phyloP scores from a whole-genome alignment of 2,888 invertebrate species.

The Drosophila pegasa region DNA sequence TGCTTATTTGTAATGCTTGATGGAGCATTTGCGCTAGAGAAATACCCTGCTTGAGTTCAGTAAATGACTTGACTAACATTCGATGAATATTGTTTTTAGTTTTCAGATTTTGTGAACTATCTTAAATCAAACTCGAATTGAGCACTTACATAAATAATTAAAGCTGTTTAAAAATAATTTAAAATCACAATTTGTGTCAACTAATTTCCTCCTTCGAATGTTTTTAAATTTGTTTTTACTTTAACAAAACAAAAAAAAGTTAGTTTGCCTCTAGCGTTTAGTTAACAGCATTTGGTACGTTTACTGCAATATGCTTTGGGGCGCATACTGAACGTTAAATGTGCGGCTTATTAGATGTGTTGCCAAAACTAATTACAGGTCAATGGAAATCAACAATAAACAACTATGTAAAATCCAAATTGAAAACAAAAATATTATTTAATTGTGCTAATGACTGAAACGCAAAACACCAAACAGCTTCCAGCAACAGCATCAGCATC shows the following conservation, averaged over 20 bases:
- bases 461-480: conserved; percentile 26
- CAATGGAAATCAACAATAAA: conserved; percentile 34
- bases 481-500: conserved; percentile 10
- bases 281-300: conserved; percentile 22
- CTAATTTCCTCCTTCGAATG: conserved; percentile 3
- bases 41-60: conserved; percentile 29
- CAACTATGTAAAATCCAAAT: conserved; percentile 31
- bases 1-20: conserved; percentile 57
- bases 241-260: conserved; percentile 6
- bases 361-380: conserved; percentile 11
- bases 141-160: conserved; percentile 49
- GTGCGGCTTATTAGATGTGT: conserved; percentile 8
- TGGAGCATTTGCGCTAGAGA: conserved; percentile 32
- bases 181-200: conserved; percentile 47
- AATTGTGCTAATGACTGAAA: conserved; percentile 14
- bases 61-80: conserved; percentile 42
- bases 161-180: conserved; percentile 40
- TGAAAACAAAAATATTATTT: conserved; percentile 36
- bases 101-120: conserved; percentile 4
- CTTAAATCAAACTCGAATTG: conserved; percentile 37
- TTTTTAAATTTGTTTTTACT: conserved; percentile 21
- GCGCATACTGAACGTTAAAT: conserved; percentile 21
- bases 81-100: background rate
- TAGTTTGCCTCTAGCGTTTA: conserved; percentile 8
- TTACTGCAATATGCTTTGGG: conserved; percentile 13